A percentile compares a stretch with the other conserved stretches of the same genome.
These are phyloP conservation scores for Diadegma fenestrale DNA, from an alignment of 2,888 invertebrate genomes.

Conservation along the genomic window DNA sequence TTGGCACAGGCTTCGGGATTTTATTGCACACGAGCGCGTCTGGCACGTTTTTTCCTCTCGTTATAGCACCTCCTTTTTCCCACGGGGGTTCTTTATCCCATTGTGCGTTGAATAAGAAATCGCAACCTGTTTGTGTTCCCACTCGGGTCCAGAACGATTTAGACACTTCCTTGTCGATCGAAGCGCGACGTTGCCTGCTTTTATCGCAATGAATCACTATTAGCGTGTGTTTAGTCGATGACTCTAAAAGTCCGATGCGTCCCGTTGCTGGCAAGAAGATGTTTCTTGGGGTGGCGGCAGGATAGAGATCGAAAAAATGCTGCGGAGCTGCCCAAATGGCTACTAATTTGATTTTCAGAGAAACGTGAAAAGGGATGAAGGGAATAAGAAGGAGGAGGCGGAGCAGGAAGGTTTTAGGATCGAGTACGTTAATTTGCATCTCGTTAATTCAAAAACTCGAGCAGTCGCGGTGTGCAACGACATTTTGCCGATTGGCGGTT, in stretches of 20 bases:
- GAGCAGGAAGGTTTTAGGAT: not conserved
- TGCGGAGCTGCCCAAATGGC: constrained; percentile 19
- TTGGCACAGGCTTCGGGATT: constrained; percentile 51
- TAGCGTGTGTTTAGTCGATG: constrained; percentile 32
- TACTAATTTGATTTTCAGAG: constrained; percentile 58
- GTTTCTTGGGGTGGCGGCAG: constrained; percentile 8
- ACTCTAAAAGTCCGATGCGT: no score
- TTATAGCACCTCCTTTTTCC: constrained; percentile 51
- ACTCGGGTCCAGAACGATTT: constrained; percentile 1
- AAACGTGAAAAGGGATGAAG: constrained; percentile 9
- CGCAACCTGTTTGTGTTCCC: constrained; percentile 38
- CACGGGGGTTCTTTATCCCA: constrained; percentile 37
- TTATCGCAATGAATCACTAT: constrained; percentile 46
- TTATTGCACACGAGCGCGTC: constrained; percentile 57
- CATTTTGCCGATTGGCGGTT: constrained; percentile 41
- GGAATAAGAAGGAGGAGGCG: not conserved
- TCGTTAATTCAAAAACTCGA: constrained; percentile 13
- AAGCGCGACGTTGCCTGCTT: not conserved
- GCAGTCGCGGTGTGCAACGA: constrained; percentile 12
- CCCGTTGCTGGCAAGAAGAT: constrained; percentile 18
- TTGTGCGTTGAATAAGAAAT: constrained; percentile 34
- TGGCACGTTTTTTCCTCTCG: constrained; percentile 31
- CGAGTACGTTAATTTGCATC: constrained; percentile 4
- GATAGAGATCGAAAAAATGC: constrained; percentile 41
- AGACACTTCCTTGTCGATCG: constrained; percentile 24